Evolutionary conservation across 2,113 vertebrate genomes (phyloP).

Genomic region (Pygoscelis adeliae): DNA sequence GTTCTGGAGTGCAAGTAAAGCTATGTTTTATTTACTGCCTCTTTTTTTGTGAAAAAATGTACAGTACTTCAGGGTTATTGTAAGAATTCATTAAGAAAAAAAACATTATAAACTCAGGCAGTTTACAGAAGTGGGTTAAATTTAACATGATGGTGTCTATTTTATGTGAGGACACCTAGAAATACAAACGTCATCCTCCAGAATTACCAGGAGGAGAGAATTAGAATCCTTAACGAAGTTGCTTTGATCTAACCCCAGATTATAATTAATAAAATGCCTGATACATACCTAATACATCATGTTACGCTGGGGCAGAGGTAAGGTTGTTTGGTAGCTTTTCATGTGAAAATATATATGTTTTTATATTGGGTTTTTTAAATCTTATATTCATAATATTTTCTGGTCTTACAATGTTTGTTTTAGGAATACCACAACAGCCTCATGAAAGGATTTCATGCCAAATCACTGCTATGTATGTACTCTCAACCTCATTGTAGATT

Average conservation of each 20-base stretch:
- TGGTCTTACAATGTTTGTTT: conserved; percentile 5
- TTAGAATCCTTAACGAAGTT: neutral
- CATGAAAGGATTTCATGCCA: neutral
- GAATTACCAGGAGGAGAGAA: neutral
- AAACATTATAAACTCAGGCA: neutral
- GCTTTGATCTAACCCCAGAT: neutral
- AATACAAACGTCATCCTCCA: neutral
- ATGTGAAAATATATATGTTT: neutral
- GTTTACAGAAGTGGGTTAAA: neutral
- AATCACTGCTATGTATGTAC: neutral
- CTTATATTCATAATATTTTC: neutral
- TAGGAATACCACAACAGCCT: neutral
- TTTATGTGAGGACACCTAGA: neutral
- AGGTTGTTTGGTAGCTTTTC: neutral
- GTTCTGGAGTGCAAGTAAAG: neutral
- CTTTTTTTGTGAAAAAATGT: neutral
- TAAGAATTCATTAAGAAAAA: neutral
- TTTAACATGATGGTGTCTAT: neutral
- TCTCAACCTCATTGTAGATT: neutral
- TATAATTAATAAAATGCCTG: neutral
- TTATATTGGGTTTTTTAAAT: neutral
- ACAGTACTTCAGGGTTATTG: neutral
- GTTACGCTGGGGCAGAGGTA: neutral
- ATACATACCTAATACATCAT: accelerated
- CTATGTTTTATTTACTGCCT: neutral